These are phyloP conservation scores for Falco biarmicus DNA, from an alignment of 2,797 vertebrate species.

Conservation along the genomic window DNA sequence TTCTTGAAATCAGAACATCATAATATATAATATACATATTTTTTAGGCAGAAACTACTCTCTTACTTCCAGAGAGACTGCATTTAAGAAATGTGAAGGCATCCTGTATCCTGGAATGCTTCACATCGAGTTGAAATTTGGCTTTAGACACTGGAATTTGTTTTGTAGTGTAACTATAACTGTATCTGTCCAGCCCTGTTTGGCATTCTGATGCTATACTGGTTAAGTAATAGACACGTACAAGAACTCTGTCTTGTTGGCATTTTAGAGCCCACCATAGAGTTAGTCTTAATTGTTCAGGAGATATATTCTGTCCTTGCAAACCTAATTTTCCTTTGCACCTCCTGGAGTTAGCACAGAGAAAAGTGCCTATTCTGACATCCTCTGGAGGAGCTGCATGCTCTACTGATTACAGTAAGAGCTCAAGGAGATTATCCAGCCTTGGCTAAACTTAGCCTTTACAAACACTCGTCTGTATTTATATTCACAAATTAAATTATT, in stretches of 20 bases:
- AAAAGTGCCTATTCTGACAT: not conserved
- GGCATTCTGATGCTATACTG: not conserved
- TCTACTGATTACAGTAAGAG: not conserved
- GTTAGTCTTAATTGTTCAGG: not conserved
- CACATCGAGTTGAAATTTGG: not conserved
- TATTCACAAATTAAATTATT: slow-evolving; percentile 42
- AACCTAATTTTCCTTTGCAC: not conserved
- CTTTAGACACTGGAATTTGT: not conserved
- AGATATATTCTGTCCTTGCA: slow-evolving; percentile 16
- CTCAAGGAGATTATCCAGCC: not conserved
- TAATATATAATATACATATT: not conserved
- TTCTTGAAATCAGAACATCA: not conserved
- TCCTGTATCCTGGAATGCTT: not conserved
- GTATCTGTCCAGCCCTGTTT: not conserved
- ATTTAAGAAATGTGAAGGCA: not conserved
- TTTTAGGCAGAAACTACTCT: not conserved
- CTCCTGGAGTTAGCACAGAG: not conserved
- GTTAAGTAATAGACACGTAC: not conserved
- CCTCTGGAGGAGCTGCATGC: not conserved
- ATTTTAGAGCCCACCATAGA: not conserved
- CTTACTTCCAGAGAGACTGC: not conserved
- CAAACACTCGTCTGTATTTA: not conserved
- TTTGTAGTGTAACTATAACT: not conserved
- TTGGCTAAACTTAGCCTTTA: not conserved
- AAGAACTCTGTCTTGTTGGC: not conserved